These are phyloP conservation scores for Melipona bicolor DNA, from an alignment of 2,888 invertebrate genomes.

Conservation along the genomic window DNA sequence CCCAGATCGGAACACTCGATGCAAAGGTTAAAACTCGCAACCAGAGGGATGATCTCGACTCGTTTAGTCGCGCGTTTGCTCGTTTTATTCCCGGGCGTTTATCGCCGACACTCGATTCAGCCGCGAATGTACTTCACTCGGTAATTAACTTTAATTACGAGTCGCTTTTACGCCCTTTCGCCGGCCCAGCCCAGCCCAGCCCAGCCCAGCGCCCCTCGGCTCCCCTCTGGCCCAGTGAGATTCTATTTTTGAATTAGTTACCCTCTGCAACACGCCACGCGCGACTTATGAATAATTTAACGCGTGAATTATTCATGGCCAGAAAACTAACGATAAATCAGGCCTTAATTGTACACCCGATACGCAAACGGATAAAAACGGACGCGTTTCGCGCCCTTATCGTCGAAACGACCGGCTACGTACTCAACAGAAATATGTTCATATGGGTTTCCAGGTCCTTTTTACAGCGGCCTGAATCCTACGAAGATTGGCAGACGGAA, in stretches of 20 bases:
- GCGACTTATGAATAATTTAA: conserved; percentile 71
- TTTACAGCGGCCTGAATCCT: not conserved
- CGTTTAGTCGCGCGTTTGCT: not conserved
- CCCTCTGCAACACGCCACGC: conserved; percentile 63
- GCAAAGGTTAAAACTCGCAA: conserved; percentile 3
- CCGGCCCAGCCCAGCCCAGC: not conserved
- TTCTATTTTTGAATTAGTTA: conserved; percentile 66
- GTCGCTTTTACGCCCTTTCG: conserved; percentile 41
- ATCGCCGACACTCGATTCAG: conserved; percentile 18
- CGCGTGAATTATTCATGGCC: conserved; percentile 62
- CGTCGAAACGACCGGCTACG: not conserved
- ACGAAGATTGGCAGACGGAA: not conserved
- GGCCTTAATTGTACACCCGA: conserved; percentile 56
- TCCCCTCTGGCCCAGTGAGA: conserved; percentile 13
- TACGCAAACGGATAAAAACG: conserved; percentile 54
- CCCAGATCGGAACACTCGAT: conserved; percentile 2
- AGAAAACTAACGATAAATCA: conserved; percentile 62
- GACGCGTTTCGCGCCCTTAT: conserved; percentile 44
- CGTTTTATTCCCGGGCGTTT: conserved; percentile 10
- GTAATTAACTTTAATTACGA: conserved; percentile 67
- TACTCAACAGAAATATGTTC: conserved; percentile 15
- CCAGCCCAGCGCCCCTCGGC: not conserved
- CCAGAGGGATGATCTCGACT: not conserved
- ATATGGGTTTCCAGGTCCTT: not conserved
- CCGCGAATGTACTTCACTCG: conserved; percentile 15